phyloP scores from a whole-genome alignment of 2,113 vertebrate genomes.

The Vidua macroura region DNA sequence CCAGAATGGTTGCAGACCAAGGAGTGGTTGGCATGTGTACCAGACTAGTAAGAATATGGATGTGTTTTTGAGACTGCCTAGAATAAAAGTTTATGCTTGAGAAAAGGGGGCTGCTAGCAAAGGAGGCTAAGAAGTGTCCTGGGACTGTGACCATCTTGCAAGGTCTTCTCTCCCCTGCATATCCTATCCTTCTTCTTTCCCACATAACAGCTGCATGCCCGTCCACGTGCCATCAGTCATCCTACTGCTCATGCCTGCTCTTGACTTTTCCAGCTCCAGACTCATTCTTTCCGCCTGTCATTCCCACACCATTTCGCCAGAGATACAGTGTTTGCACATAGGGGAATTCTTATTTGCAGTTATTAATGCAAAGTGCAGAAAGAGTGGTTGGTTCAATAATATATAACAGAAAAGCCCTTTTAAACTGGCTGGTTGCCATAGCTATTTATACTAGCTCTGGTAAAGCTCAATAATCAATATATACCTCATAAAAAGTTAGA shows the following conservation, averaged over 20 bases:
- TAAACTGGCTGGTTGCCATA: neutral
- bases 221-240: neutral
- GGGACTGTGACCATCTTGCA: neutral
- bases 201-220: neutral
- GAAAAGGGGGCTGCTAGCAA: neutral
- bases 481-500: neutral
- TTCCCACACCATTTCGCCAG: neutral
- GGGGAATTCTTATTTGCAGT: neutral
- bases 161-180: neutral
- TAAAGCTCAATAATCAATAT: neutral
- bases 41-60: neutral
- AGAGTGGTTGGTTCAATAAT: neutral
- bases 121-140: neutral
- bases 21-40: rapidly evolving
- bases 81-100: neutral
- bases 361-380: neutral
- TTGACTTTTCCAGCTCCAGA: neutral
- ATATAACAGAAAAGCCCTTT: neutral
- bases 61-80: neutral
- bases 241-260: neutral
- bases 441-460: neutral
- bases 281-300: neutral
- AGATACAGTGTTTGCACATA: neutral
- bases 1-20: neutral
- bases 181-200: neutral